Conservation (phyloP, 2,113 vertebrate species). For the Triplophysa siluroides region DNA sequence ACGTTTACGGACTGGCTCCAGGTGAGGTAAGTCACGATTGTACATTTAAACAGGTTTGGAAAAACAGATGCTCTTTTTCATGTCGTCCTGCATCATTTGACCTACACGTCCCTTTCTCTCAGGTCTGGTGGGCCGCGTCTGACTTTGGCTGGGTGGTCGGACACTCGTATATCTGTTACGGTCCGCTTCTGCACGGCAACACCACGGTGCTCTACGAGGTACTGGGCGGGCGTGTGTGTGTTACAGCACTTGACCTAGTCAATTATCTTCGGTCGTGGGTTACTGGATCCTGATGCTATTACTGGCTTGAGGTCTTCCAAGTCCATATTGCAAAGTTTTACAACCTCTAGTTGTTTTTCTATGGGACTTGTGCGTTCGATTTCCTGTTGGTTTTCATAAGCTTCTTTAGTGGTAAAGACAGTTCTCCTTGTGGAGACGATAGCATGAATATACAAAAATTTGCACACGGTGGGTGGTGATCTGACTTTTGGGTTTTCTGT, state of each 20-base stretch:
- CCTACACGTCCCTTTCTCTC: conserved; percentile 45
- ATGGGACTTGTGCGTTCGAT: neutral
- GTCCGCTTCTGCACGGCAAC: conserved; percentile 91
- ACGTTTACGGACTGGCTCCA: conserved; percentile 87
- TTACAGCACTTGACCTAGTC: conserved; percentile 10
- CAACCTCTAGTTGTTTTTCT: neutral
- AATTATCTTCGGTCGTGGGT: conserved; percentile 9
- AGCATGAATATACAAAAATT: conserved; percentile 32
- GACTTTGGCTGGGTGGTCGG: conserved; percentile 98
- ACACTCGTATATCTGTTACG: conserved; percentile 98
- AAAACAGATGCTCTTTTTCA: neutral
- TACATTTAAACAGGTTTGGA: neutral
- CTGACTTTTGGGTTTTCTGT: conserved; percentile 14
- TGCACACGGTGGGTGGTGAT: neutral
- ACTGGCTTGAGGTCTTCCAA: neutral
- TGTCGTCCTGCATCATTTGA: neutral
- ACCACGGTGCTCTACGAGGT: conserved; percentile 95
- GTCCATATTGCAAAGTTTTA: neutral
- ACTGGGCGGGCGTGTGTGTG: conserved; percentile 17
- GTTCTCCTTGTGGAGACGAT: neutral
- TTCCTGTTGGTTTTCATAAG: conserved; percentile 1
- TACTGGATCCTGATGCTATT: neutral
- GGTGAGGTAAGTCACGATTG: conserved; percentile 82
- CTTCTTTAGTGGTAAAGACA: neutral
- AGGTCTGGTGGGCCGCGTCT: conserved; percentile 99